These are phyloP conservation scores for Camelus bactrianus DNA, from an alignment of 2,113 vertebrate species.

Conservation along the genomic window DNA sequence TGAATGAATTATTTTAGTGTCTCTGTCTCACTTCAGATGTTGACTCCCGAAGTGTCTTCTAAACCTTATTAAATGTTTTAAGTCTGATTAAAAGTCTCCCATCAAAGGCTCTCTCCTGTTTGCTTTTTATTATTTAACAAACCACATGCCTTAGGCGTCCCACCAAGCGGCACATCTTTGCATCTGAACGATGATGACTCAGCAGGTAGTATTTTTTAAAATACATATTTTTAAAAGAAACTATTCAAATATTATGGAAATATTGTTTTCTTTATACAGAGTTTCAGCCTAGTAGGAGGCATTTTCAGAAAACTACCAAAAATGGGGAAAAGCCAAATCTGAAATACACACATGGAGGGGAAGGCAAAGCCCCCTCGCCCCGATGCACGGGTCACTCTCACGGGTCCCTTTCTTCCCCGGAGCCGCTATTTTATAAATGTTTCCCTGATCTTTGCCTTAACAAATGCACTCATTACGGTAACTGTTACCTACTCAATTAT, in stretches of 20 bases:
- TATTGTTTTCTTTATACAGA: background rate
- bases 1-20: rapidly evolving
- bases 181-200: rapidly evolving
- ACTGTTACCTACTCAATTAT: background rate
- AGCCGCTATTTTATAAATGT: background rate
- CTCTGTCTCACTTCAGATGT: background rate
- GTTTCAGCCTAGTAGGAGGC: background rate
- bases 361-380: background rate
- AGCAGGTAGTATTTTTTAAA: background rate
- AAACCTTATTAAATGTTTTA: background rate
- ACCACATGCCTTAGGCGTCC: background rate
- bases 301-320: background rate
- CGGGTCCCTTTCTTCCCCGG: background rate
- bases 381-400: rapidly evolving
- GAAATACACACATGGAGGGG: rapidly evolving
- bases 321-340: rapidly evolving
- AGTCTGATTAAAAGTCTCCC: background rate
- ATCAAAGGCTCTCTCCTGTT: background rate
- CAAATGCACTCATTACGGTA: background rate
- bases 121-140: background rate
- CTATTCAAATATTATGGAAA: background rate
- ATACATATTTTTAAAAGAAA: background rate
- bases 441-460: background rate
- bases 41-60: rapidly evolving
- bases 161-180: too few species aligned